Conservation (phyloP, 2,888 invertebrate species). For the Bhutanitis thaidina region DNA sequence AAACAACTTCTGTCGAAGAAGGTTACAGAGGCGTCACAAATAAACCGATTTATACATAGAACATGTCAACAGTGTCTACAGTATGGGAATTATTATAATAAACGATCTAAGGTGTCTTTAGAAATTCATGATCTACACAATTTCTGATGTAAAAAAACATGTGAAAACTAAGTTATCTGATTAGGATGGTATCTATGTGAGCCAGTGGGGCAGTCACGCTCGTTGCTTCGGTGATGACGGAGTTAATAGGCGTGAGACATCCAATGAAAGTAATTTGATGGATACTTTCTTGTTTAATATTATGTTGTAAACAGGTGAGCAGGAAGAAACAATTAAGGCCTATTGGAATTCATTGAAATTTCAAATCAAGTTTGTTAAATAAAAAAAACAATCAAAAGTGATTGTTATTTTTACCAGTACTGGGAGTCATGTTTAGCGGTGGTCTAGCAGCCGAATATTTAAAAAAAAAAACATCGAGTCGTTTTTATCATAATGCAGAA, state of each 20-base stretch:
- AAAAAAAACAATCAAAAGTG: too few species aligned
- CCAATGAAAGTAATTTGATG: slow-evolving; percentile 18
- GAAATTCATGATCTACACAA: neutral
- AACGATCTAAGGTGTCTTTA: neutral
- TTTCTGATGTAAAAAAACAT: slow-evolving; percentile 9
- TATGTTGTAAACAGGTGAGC: slow-evolving; percentile 3
- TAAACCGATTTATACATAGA: too few species aligned
- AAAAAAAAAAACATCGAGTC: too few species aligned
- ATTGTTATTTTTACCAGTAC: too few species aligned
- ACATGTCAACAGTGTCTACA: too few species aligned
- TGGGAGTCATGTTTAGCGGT: too few species aligned
- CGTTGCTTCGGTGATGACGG: slow-evolving; percentile 1
- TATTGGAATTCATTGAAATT: neutral
- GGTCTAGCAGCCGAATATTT: too few species aligned
- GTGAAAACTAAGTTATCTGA: slow-evolving; percentile 10
- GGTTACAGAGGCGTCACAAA: too few species aligned
- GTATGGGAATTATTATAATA: too few species aligned
- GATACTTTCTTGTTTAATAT: slow-evolving; percentile 15
- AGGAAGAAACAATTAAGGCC: neutral
- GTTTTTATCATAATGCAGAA: too few species aligned
- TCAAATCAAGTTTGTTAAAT: neutral
- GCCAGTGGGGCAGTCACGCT: slow-evolving; percentile 19
- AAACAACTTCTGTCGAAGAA: too few species aligned
- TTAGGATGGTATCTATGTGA: slow-evolving; percentile 18
- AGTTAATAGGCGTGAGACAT: slow-evolving; percentile 21